Evolutionary conservation across 2,888 invertebrate species (phyloP).

Genomic region (Cryptus armator): DNA sequence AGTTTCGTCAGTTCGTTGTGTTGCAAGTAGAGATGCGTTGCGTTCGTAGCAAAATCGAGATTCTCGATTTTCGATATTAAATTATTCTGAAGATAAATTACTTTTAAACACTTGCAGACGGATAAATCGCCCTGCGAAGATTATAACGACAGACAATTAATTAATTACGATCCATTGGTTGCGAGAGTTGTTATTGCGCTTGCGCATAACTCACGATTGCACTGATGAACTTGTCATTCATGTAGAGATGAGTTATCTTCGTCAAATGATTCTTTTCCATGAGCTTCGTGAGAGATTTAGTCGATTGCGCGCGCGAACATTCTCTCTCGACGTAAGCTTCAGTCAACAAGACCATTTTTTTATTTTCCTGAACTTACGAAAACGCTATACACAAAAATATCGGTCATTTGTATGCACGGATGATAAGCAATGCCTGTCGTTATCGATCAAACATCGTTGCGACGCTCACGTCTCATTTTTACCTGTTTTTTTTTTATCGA

Average conservation of each 20-base stretch:
- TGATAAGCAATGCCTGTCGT: conserved; percentile 20
- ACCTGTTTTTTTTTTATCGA: background rate
- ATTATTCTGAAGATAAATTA: conserved; percentile 93
- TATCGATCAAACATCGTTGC: conserved; percentile 64
- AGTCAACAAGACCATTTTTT: conserved; percentile 81
- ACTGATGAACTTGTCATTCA: conserved; percentile 87
- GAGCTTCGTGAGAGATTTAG: conserved; percentile 77
- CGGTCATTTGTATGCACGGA: conserved; percentile 38
- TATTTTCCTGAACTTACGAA: background rate
- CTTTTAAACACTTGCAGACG: conserved; percentile 86
- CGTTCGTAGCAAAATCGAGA: conserved; percentile 88
- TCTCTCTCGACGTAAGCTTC: conserved; percentile 77
- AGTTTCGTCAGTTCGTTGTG: conserved; percentile 92
- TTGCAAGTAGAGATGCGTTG: conserved; percentile 91
- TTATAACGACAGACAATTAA: background rate
- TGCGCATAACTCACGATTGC: conserved; percentile 86
- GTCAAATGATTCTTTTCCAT: conserved; percentile 76
- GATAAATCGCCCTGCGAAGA: conserved; percentile 82
- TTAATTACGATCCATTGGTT: conserved; percentile 2
- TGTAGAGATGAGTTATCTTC: conserved; percentile 86
- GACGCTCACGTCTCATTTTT: background rate
- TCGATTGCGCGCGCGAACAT: conserved; percentile 75
- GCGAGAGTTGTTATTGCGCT: background rate
- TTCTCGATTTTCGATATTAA: conserved; percentile 91
- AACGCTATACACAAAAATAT: background rate